Evolutionary conservation across 1,140 invertebrate species (phyloP).

Genomic region (Vollenhovia emeryi): DNA sequence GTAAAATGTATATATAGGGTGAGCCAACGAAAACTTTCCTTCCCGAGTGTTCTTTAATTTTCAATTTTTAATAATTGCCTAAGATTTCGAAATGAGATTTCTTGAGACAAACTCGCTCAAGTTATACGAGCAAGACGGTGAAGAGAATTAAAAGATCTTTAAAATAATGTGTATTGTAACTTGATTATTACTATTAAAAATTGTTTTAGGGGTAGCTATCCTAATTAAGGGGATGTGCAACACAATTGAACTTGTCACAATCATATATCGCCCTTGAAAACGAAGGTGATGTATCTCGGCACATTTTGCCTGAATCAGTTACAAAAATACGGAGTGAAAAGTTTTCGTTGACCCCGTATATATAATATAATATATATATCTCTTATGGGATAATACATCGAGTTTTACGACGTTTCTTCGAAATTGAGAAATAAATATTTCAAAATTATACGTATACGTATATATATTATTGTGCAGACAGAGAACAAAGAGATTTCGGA

Average conservation of each 20-base stretch:
- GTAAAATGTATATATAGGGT: background rate
- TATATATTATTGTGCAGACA: constrained; percentile 64
- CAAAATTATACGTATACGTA: background rate
- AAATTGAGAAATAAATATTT: constrained; percentile 7
- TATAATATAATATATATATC: background rate
- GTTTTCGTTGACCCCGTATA: background rate
- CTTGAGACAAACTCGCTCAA: background rate
- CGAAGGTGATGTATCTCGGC: background rate
- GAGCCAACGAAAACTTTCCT: background rate
- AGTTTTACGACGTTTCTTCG: background rate
- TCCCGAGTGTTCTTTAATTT: background rate
- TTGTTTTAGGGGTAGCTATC: background rate
- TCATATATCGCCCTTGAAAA: background rate
- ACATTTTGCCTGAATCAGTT: background rate
- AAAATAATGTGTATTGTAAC: background rate
- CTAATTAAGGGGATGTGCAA: background rate
- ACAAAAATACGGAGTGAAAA: background rate
- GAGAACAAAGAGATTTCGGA: constrained; percentile 73
- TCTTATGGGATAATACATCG: background rate
- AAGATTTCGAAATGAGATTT: background rate
- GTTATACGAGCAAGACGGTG: background rate
- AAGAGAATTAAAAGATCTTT: background rate
- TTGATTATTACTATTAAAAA: background rate
- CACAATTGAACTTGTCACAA: background rate
- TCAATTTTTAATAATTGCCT: background rate